phyloP scores from a whole-genome alignment of 2,797 vertebrate species.

The Lacerta agilis region DNA sequence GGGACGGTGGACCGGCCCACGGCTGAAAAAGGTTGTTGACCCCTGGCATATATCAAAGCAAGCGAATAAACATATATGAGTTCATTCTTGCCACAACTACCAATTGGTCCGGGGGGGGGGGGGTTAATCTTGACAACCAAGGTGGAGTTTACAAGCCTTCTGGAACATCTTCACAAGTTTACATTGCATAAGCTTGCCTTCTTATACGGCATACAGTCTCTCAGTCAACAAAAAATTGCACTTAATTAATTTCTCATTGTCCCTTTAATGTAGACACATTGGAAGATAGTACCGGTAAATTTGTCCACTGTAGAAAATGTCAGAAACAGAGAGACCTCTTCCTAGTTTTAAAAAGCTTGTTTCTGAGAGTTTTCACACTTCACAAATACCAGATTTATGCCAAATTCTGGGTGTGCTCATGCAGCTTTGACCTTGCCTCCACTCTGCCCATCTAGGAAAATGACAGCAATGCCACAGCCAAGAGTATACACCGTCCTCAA shows the following conservation, averaged over 20 bases:
- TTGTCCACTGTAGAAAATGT: not conserved
- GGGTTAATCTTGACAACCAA: too few relatives aligned
- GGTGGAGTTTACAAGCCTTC: too few relatives aligned
- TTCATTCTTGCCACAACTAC: too few relatives aligned
- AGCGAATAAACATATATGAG: too few relatives aligned
- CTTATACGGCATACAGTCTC: not conserved
- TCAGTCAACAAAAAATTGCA: slow-evolving; percentile 1
- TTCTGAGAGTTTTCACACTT: not conserved
- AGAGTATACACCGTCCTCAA: too few relatives aligned
- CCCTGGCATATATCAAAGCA: too few relatives aligned
- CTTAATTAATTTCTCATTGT: not conserved
- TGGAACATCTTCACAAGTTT: not conserved
- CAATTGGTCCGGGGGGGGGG: too few relatives aligned
- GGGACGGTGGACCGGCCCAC: too few relatives aligned
- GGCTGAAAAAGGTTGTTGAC: too few relatives aligned
- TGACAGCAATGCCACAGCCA: too few relatives aligned
- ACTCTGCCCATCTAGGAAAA: too few relatives aligned
- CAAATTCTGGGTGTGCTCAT: not conserved
- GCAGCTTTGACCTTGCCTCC: too few relatives aligned
- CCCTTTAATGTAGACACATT: not conserved
- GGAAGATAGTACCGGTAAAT: not conserved
- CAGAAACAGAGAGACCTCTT: not conserved
- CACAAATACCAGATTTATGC: not conserved
- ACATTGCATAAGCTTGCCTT: not conserved
- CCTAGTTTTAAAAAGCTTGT: not conserved